Conservation (phyloP, 2,113 vertebrate species). For the Holacanthus passer region DNA sequence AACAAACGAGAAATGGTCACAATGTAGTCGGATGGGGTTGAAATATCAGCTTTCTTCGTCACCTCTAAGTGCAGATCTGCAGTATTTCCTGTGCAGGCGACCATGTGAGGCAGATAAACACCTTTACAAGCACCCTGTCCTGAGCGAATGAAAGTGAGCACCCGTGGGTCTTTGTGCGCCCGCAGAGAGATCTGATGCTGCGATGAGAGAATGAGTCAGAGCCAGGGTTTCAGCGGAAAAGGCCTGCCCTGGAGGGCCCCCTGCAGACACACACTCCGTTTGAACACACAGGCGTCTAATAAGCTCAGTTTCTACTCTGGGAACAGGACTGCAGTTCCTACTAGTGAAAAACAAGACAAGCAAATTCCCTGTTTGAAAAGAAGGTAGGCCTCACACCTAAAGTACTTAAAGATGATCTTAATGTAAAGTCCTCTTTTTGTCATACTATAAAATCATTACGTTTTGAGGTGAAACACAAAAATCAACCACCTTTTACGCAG, state of each 20-base stretch:
- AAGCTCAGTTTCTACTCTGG: neutral
- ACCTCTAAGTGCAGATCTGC: neutral
- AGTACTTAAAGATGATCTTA: neutral
- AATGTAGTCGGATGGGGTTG: neutral
- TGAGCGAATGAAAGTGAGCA: constrained; percentile 14
- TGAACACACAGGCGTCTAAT: neutral
- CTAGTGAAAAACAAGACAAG: neutral
- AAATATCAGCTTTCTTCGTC: neutral
- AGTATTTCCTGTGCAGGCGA: neutral
- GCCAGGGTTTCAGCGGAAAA: constrained; percentile 8
- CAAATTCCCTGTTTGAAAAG: neutral
- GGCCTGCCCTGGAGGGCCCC: neutral
- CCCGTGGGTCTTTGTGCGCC: constrained; percentile 10
- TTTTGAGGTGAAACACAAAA: neutral
- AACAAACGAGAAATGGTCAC: neutral
- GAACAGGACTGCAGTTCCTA: neutral
- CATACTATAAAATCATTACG: neutral
- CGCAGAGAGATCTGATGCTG: constrained; percentile 10
- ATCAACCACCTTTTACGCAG: neutral
- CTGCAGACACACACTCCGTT: neutral
- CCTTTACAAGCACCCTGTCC: neutral
- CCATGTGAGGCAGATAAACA: neutral
- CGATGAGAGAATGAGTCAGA: constrained; percentile 28
- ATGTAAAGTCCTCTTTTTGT: neutral
- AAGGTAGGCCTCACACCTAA: no score